Evolutionary conservation across 1,140 invertebrate species (phyloP), one percentile per base, ranked within the genome.

Genomic region (Drosophila hydei): DNA sequence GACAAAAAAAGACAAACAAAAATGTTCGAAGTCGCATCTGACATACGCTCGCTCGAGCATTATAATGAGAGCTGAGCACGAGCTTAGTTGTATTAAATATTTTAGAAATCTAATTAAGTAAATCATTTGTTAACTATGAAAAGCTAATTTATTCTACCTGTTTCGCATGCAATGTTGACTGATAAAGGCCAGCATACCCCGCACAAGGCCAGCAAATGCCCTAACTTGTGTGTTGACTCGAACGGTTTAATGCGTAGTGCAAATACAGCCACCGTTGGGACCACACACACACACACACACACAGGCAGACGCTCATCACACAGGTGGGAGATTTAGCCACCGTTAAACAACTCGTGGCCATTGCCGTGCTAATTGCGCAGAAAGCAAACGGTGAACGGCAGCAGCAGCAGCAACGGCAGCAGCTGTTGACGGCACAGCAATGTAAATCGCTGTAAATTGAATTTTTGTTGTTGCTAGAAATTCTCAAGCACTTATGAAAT

Each of bases 351-450:
- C 72, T 72, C 74, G 50, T 60, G 71, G 58, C 56, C 73, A 67
- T 60, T 79, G 74, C 61, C 67, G 50, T 74, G 77, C 83, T 85
- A 85, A 85, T 85, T 85, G 78, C 62, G 77, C 74, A 75, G 83
- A 85, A 87, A 85, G 67, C 58, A 81, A 77, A 67, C 70, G 55
- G n/a, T 25, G 36, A 61, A 61, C 33, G 30, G 19, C 30, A 23
- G 25, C 68, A 48, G 61, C 65, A 36, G 8, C 33, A n/a, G 38
- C 38, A 42, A 33, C 36, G 43, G 9, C 45, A 69, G 52, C 76
- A 63, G 72, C 52, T 70, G 52, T 69, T 65, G 36, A 65, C 59
- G 25, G 47, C 59, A 45, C 36, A 9, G 16, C 52, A 43, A 63
- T 60, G 54, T 73, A 76, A 75, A 75, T 63, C 61, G 62, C 48